Conservation (phyloP, 2,113 vertebrate genomes). For the Falcunculus frontatus region DNA sequence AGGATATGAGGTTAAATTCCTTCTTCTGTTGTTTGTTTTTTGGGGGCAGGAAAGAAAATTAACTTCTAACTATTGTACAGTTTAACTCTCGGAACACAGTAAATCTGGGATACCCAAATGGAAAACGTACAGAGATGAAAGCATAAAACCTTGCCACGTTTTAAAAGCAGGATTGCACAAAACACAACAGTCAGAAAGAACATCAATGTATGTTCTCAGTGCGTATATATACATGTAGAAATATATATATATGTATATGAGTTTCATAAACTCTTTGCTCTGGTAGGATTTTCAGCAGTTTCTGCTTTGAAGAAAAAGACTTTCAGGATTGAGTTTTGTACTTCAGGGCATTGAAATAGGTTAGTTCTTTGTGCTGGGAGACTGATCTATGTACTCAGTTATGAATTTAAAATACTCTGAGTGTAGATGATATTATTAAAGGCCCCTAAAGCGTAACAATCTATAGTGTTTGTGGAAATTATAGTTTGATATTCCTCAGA, state of each 20-base stretch:
- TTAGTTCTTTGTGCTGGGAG: neutral
- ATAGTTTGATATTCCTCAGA: neutral
- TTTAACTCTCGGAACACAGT: constrained; percentile 14
- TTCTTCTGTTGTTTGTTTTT: constrained; percentile 66
- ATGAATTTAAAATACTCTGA: neutral
- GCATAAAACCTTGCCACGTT: neutral
- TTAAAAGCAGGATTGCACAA: neutral
- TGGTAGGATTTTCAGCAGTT: neutral
- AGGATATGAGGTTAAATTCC: constrained; percentile 78
- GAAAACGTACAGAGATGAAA: constrained; percentile 10
- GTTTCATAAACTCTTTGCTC: neutral
- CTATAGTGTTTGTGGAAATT: neutral
- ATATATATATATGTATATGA: neutral
- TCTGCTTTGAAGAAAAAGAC: neutral
- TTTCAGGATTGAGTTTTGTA: neutral
- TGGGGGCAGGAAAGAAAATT: constrained; percentile 49
- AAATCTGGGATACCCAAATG: neutral
- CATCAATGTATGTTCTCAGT: neutral
- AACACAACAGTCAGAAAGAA: neutral
- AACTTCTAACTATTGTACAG: constrained; percentile 38
- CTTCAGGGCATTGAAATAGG: neutral
- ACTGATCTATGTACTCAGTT: neutral
- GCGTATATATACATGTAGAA: neutral
- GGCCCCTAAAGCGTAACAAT: neutral
- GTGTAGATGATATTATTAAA: neutral